A percentile compares a stretch with the other conserved stretches of the same genome.
Conservation (phyloP, 1,140 invertebrate genomes). For the Aphis gossypii region DNA sequence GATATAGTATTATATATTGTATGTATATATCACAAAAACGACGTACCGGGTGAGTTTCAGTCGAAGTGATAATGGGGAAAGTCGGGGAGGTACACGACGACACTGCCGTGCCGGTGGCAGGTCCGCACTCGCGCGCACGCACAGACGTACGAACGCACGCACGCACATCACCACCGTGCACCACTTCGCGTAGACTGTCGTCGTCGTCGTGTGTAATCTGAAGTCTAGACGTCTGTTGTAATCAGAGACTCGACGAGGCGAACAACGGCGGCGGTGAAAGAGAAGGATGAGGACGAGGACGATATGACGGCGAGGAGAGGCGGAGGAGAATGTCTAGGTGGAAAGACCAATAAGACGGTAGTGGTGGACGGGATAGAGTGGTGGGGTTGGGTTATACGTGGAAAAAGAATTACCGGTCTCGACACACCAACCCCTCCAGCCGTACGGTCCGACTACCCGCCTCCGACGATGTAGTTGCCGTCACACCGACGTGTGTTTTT, state of each 20-base stretch:
- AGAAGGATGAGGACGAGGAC: not conserved
- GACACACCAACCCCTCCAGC: not conserved
- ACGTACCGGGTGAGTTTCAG: not conserved
- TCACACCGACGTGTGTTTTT: not conserved
- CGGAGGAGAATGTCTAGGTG: not conserved
- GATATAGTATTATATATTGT: not conserved
- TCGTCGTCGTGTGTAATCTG: slow-evolving; percentile 50
- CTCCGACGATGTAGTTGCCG: not conserved
- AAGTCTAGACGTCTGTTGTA: slow-evolving; percentile 58
- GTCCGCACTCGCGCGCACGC: not conserved
- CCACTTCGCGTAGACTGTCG: not conserved
- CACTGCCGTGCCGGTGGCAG: not conserved
- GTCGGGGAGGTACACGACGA: not conserved
- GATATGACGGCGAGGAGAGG: not conserved
- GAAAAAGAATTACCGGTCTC: slow-evolving; percentile 40
- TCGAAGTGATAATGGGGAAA: not conserved
- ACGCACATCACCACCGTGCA: not conserved
- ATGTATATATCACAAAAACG: not conserved
- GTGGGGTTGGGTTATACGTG: slow-evolving; percentile 17
- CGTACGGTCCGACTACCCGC: not conserved
- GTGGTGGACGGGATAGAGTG: too few species aligned
- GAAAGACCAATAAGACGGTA: slow-evolving; percentile 1
- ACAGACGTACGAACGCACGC: not conserved
- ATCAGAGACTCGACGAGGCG: slow-evolving; percentile 53
- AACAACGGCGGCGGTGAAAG: not conserved